These are phyloP conservation scores for Lineus longissimus DNA, from an alignment of 1,140 invertebrate genomes.

Conservation along the genomic window DNA sequence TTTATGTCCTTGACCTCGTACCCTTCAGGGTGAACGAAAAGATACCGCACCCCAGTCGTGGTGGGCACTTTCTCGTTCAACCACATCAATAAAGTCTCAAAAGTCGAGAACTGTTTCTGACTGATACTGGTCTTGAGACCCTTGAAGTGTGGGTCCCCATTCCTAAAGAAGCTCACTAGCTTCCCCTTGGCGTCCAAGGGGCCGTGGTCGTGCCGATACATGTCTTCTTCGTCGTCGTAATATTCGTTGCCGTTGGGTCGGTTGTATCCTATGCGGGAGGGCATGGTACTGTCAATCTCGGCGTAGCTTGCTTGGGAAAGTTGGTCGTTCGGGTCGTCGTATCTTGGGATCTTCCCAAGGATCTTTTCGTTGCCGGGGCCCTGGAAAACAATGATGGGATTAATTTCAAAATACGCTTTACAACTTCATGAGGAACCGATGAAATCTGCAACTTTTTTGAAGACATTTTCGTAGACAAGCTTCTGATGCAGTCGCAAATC, in stretches of 20 bases:
- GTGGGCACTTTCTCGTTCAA: slow-evolving; percentile 47
- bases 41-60: slow-evolving; percentile 59
- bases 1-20: slow-evolving; percentile 76
- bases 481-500: too few relatives aligned
- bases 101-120: slow-evolving; percentile 72
- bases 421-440: too few relatives aligned
- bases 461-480: too few relatives aligned
- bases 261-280: neutral
- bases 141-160: slow-evolving; percentile 87
- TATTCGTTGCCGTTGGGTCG: neutral
- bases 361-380: neutral
- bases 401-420: too few relatives aligned
- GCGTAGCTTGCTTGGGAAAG: neutral
- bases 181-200: slow-evolving; percentile 21
- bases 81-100: slow-evolving; percentile 79
- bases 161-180: slow-evolving; percentile 83
- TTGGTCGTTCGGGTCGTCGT: neutral
- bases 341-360: neutral
- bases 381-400: neutral
- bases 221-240: neutral
- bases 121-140: slow-evolving; percentile 83
- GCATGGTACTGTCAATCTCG: neutral
- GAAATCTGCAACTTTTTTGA: too few relatives aligned
- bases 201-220: neutral
- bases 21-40: slow-evolving; percentile 83